Evolutionary conservation across 2,797 vertebrate species (phyloP), one percentile per base, ranked within the genome.

Genomic region (Anguilla anguilla): DNA sequence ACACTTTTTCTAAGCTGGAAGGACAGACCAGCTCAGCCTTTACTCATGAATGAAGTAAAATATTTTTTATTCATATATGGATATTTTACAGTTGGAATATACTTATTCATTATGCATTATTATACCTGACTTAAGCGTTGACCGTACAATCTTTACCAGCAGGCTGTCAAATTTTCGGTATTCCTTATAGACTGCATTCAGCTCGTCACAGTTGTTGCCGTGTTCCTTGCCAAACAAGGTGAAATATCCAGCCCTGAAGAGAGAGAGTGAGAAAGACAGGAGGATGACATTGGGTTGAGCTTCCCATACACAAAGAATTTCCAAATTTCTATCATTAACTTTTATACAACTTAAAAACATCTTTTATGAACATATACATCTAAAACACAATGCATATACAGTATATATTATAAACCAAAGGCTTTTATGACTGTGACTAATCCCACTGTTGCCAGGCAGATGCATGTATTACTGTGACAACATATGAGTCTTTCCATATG

Each of bases 161-260:
- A 97, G 92, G 61, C 87, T 85, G 74, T 98, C 97, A 55, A 97
- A 96, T 89, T 94, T 96, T 88, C 96, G 94, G 88, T 97, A 97
- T 91, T 96, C 93, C 77, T 92, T 88, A 88, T 97, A 97, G 87
- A 97, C 89, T 0, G 93, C 92, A 0, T 91, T 89, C 0, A 92
- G 93, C 39, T 93, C 89, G 39, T 5, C 10, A 4, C 67, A n/a
- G 57, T 97, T 79, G 1, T 79, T 90, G 89, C 5, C 89, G 31
- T 64, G 93, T 72, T 93, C 94, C 64, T 82, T 90, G 39, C 94
- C 95, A 39, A 95, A 97, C 82, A 98, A 85, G 0, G 95, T 96
- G 10, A 97, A 93, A 91, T 97, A 98, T 22, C 97, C 97, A 0
- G 97, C 96, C 91, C 97, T 98, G 91, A 31, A 15, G 91, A 64